phyloP scores from a whole-genome alignment of 2,888 invertebrate species.

The Dicyrtomina minuta region DNA sequence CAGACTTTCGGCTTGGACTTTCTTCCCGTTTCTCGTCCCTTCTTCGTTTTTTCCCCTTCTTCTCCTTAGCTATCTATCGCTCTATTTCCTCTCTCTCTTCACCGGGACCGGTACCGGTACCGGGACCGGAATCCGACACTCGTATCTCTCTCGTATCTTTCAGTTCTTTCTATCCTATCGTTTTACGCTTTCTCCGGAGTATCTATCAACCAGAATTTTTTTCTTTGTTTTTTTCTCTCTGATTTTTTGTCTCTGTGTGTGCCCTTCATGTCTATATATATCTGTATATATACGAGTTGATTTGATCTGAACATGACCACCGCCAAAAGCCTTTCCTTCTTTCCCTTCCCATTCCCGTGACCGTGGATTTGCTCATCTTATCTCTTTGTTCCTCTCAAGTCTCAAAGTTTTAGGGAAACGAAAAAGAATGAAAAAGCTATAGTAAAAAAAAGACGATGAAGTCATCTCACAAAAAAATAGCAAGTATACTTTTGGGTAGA shows the following conservation, averaged over 20 bases:
- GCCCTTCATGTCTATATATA: background rate
- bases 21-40: constrained; percentile 25
- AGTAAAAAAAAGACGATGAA: constrained; percentile 15
- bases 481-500: no score
- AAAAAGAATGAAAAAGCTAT: constrained; percentile 24
- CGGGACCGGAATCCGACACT: background rate
- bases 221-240: constrained; percentile 3
- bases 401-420: no score
- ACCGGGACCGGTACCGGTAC: no score
- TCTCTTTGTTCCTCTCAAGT: constrained; percentile 12
- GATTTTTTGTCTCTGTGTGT: background rate
- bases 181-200: constrained; percentile 30
- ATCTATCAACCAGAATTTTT: constrained; percentile 5
- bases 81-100: constrained; percentile 11
- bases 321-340: background rate
- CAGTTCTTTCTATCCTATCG: constrained; percentile 28
- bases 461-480: no score
- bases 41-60: constrained; percentile 25
- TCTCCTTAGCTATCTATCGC: constrained; percentile 21
- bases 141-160: background rate
- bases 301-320: background rate
- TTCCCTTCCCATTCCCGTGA: no score
- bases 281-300: background rate
- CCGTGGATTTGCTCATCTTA: constrained; percentile 6
- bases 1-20: constrained; percentile 26